Percentiles rank a stretch among this genome's conserved stretches.
phyloP scores from a whole-genome alignment of 2,797 vertebrate genomes.

The Eospalax fontanierii region DNA sequence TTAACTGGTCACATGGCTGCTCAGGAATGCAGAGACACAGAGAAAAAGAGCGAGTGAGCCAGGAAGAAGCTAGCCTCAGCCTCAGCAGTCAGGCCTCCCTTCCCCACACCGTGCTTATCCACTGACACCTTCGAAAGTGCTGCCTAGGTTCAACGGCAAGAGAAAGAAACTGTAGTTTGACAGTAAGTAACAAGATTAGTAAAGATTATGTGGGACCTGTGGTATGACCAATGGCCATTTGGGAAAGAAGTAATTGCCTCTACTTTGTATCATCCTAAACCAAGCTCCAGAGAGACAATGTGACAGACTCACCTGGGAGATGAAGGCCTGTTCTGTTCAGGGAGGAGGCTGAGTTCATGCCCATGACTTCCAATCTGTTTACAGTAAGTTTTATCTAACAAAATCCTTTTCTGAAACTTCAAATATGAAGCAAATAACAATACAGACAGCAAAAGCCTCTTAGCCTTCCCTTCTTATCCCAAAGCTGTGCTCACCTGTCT shows the following conservation, averaged over 20 bases:
- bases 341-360: neutral
- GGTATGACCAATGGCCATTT: neutral
- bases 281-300: neutral
- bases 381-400: neutral
- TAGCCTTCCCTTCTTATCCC: neutral
- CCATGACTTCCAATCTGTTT: neutral
- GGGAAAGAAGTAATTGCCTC: neutral
- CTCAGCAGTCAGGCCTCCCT: neutral
- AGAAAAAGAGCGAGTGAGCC: neutral
- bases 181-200: neutral
- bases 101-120: neutral
- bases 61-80: neutral
- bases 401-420: neutral
- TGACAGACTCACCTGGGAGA: neutral
- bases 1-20: accelerated
- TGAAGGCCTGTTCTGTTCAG: neutral
- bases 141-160: neutral
- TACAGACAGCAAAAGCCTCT: neutral
- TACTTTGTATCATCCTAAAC: neutral
- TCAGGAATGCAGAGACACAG: neutral
- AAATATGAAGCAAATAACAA: neutral
- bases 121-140: accelerated
- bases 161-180: neutral
- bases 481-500: neutral
- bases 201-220: neutral